Evolutionary conservation across 2,113 vertebrate species (phyloP), one percentile per base, ranked within the genome.

Genomic region (Prietella phreatophila): DNA sequence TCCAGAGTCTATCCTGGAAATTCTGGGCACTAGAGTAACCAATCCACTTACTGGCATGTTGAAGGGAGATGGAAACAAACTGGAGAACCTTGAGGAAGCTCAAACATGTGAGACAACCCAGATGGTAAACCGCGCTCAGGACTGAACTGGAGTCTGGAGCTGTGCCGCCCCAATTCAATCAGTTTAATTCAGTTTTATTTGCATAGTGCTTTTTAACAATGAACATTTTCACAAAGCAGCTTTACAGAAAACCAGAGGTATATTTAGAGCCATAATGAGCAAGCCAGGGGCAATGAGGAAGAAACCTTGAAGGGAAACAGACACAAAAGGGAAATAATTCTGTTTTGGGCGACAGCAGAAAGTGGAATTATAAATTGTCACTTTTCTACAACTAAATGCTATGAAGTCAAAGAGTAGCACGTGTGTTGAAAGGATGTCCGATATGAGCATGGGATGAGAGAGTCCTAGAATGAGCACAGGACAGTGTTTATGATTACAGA

Each of bases 121-220:
- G 2, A 36, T 2, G 2, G 2, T 60, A 60, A 82, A 19, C 15
- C 20, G 3, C 60, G 56, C 30, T 61, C 6, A 82, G 20, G 15
- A 60, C 5, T 36, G 20, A 22, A 58, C 30, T 36, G 55, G 22
- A 61, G 56, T 13, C 36, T 39, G 79, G 17, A 60, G 79, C 79
- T 36, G 19, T 58, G 55, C 53, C 13, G 11, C 22, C 14, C 22
- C 22, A 39, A 42, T 82, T 82, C 56, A 60, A 82, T 61, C 20
- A 60, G 33, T 82, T 81, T 53, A 22, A 5, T 82, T 81, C n/a
- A 33, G n/a, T 56, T 80, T 80, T 53, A 80, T 55, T 33, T 56
- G n/a, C n/a, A 58, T 80, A 20, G 78, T 81, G n/a, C 30, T 20
- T 81, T 58, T 58, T 58, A 58, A 81, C n/a, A 81, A 79, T 79